Evolutionary conservation across 1,140 invertebrate genomes (phyloP), one percentile per base, ranked within the genome.

Genomic region (Macrobrachium nipponense): DNA sequence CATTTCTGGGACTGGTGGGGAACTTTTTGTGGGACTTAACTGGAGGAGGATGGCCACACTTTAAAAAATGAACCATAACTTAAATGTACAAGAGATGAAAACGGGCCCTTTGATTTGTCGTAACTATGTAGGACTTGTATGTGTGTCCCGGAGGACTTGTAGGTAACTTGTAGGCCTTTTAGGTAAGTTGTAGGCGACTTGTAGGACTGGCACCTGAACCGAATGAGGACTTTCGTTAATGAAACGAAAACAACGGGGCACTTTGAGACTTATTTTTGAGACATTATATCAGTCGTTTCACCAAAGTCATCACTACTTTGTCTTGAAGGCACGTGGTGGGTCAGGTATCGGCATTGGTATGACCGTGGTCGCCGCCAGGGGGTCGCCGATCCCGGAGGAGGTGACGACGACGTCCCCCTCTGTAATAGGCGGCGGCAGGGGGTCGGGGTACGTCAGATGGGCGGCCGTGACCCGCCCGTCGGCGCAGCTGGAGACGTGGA

Each of bases 281-380:
- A 68, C 68, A 4, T 27, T 70, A n/a, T 70, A n/a, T 66, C 12
- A 11, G 23, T 6, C 14, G 14, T 11, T 70, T 12, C 12, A 12
- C 36, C 12, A 70, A 70, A 70, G 68, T 70, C 68, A 23, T 70
- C 68, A 23, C 68, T 36, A 70, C 36, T 70, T 70, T 17, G 68
- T 70, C 68, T 70, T 70, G 36, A 70, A 70, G 68, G 68, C 68
- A 70, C 68, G 68, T 43, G 68, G 68, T 23, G 68, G 68, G 68
- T 70, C 68, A 11, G 68, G 68, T 6, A 70, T 70, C 11, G 68
- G 68, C 68, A 70, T 23, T 1, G 68, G 68, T 7, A 70, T 70
- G 68, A 43, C 23, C 68, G 68, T 23, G 17, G 68, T 23, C 12
- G 23, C 68, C 12, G 23, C 68, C 68, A 23, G 15, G 7, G 20